A percentile compares a stretch with the other conserved stretches of the same genome.
Conservation (phyloP, 2,113 vertebrate species). For the Halcyon malimbica region DNA sequence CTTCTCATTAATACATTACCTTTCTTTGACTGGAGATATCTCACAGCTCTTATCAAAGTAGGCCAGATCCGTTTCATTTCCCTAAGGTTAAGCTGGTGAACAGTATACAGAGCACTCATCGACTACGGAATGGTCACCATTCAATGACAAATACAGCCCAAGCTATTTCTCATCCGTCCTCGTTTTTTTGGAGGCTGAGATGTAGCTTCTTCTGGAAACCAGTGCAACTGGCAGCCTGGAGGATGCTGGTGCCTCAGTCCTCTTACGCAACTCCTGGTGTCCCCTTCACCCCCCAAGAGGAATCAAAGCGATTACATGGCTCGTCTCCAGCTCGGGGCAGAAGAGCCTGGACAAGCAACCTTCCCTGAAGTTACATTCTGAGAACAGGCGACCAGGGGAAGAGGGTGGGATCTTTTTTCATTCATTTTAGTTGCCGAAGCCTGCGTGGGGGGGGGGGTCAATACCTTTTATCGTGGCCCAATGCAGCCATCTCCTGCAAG, state of each 20-base stretch:
- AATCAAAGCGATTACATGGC: neutral
- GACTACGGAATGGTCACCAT: constrained; percentile 23
- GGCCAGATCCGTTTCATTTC: constrained; percentile 67
- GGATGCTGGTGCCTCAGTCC: neutral
- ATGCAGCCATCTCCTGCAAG: neutral
- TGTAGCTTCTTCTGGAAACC: constrained; percentile 15
- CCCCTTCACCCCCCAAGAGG: neutral
- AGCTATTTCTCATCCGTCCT: constrained; percentile 46
- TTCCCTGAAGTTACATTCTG: neutral
- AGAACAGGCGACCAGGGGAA: neutral
- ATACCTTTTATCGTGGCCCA: neutral
- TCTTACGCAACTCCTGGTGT: neutral
- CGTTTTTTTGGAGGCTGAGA: neutral
- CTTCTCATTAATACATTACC: constrained; percentile 44
- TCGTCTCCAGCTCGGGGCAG: neutral
- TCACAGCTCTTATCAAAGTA: constrained; percentile 61
- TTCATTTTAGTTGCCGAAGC: neutral
- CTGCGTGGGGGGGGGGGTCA: neutral
- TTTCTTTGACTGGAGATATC: constrained; percentile 54
- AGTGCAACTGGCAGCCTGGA: neutral
- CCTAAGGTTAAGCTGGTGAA: constrained; percentile 56
- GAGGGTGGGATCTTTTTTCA: neutral
- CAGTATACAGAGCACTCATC: constrained; percentile 29
- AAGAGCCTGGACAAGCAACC: neutral
- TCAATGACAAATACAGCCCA: constrained; percentile 51